A percentile compares a stretch with the other conserved stretches of the same genome.
These are phyloP conservation scores for Columbina picui DNA, from an alignment of 2,113 vertebrate species.

Conservation along the genomic window DNA sequence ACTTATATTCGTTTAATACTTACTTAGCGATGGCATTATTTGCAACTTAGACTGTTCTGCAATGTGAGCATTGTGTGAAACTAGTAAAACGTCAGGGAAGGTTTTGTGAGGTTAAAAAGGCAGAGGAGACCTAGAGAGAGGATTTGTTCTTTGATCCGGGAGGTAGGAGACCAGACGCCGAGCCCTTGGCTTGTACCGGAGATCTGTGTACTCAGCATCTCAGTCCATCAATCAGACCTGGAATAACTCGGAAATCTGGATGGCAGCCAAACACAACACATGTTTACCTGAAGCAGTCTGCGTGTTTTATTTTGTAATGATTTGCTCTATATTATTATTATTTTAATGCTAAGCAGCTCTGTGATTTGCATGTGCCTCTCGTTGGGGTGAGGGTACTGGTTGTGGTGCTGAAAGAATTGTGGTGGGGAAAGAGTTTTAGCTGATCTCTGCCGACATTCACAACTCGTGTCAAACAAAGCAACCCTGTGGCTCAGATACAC, in stretches of 20 bases:
- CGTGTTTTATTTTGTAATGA: not conserved
- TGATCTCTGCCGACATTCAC: not conserved
- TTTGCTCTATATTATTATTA: not conserved
- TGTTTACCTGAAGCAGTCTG: conserved; percentile 16
- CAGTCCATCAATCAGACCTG: not conserved
- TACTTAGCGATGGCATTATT: not conserved
- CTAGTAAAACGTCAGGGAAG: not conserved
- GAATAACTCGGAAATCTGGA: conserved; percentile 17
- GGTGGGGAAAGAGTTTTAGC: not conserved
- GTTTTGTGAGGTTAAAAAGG: conserved; percentile 38
- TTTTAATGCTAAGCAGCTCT: not conserved
- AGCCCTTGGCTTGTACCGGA: conserved; percentile 13
- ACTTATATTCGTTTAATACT: not conserved
- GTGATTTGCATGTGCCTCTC: rapidly evolving
- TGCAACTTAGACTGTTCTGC: not conserved
- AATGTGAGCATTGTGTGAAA: not conserved
- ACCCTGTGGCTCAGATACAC: rapidly evolving
- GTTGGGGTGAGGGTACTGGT: not conserved
- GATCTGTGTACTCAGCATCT: conserved; percentile 37
- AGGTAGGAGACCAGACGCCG: not conserved
- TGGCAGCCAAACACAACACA: not conserved
- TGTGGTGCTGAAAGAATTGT: conserved; percentile 26
- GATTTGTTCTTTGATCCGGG: conserved; percentile 46
- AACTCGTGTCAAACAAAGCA: not conserved
- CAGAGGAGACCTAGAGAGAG: conserved; percentile 28